Conservation (phyloP, 2,113 vertebrate genomes). For the Micromys minutus region DNA sequence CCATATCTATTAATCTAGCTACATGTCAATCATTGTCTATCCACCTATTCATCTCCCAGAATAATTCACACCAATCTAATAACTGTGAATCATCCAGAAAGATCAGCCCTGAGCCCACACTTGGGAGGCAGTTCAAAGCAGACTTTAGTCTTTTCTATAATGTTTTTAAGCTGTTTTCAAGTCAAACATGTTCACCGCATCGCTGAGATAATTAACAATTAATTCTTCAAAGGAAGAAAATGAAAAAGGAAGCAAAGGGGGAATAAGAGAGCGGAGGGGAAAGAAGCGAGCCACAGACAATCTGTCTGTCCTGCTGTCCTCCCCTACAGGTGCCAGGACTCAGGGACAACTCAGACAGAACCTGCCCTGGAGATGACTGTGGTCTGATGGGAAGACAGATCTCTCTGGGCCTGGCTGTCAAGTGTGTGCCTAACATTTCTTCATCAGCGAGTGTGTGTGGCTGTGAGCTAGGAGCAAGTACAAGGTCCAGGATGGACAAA, state of each 20-base stretch:
- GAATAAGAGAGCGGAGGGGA: background rate
- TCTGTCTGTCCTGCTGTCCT: background rate
- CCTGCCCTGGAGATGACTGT: background rate
- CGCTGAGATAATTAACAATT: constrained; percentile 17
- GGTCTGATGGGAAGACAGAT: background rate
- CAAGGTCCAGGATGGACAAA: background rate
- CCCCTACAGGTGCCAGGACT: background rate
- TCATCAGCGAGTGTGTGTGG: background rate
- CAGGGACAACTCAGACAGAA: background rate
- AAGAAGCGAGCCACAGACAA: background rate
- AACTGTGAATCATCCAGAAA: background rate
- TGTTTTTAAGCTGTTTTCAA: constrained; percentile 11
- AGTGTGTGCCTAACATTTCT: background rate
- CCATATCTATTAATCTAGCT: background rate
- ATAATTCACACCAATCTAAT: constrained; percentile 20
- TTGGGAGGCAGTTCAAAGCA: background rate
- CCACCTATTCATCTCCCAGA: background rate
- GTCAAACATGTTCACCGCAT: background rate
- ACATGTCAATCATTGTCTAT: background rate
- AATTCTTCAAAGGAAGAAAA: constrained; percentile 43
- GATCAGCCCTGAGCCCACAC: background rate
- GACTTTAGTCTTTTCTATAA: background rate
- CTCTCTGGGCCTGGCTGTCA: background rate
- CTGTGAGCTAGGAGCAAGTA: too few relatives aligned
- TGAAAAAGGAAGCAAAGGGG: background rate